Base-by-base conservation (phyloP, 2,888 invertebrate species). In the Lepeophtheirus nordmannii region DNA sequence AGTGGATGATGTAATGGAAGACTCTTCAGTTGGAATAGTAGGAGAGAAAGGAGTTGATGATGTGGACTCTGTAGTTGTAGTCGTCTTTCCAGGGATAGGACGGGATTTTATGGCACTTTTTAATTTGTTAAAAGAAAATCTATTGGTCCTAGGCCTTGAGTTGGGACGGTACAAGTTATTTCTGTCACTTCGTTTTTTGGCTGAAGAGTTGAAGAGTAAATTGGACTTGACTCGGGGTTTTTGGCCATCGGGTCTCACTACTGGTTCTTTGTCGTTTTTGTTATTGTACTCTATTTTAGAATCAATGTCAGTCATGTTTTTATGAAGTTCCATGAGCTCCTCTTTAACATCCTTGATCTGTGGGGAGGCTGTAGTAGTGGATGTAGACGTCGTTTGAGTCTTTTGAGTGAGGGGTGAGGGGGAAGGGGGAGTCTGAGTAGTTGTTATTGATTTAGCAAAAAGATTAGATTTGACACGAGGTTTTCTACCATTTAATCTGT, bases 391-490 rank as follows among this genome's bases (percentile, higher is more conserved):
- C 8, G 53, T n/a, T 46, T 46, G 14, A 17, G 2, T 8, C 8
- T 14, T 46, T 46, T 30, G 30, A 30, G 30, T 30, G 30, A 30
- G 3, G 2, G 30, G 30, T 5, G 30, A 30, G 30, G 30, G 30
- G 30, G n/a, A n/a, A n/a, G n/a, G n/a, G 30, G 53, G 2, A 8
- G 8, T 17, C 8, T 46, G 53, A 46, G 53, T 46, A 46, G n/a
- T 46, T 30, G 30, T 30, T 30, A 7, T 30, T 30, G 30, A 58
- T n/a, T 58, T 57, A 2, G 37, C 39, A 9, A n/a, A 1, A 17
- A 65, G 58, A 30, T 65, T 65, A 10, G 65, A 65, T 20, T 65
- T 65, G 57, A 65, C 65, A 58, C 65, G 57, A 38, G 65, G 65
- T 65, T 58, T 23, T 11, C 58, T 20, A 10, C 65, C 65, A 58